Percentiles rank a stretch among this genome's conserved stretches.
Evolutionary conservation across 1,140 invertebrate species (phyloP).

Genomic region (Bacillus rossius): DNA sequence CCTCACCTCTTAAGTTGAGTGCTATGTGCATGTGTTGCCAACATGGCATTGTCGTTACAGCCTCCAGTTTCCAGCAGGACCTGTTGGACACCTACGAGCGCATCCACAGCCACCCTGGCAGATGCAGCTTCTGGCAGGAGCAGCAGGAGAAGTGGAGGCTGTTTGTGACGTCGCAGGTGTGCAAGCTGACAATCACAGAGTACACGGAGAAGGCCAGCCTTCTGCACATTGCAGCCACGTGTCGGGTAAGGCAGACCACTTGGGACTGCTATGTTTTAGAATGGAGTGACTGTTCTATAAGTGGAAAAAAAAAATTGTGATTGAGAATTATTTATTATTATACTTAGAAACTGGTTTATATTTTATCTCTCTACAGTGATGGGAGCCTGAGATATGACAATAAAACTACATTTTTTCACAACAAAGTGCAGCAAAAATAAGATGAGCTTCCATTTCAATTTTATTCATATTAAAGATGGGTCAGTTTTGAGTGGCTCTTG

Average conservation of each 20-base stretch:
- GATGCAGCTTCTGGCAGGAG: conserved; percentile 15
- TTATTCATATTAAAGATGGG: too few relatives aligned
- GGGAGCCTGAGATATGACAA: too few relatives aligned
- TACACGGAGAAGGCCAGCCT: conserved; percentile 18
- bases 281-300: not conserved
- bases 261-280: not conserved
- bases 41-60: conserved; percentile 13
- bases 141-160: conserved; percentile 16
- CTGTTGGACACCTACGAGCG: conserved; percentile 16
- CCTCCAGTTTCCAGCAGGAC: conserved; percentile 18
- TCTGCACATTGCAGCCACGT: conserved; percentile 16
- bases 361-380: not conserved
- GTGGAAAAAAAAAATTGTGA: not conserved
- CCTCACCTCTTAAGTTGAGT: not conserved
- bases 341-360: not conserved
- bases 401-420: too few relatives aligned
- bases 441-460: too few relatives aligned
- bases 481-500: too few relatives aligned
- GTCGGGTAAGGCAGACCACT: conserved; percentile 10
- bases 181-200: conserved; percentile 16
- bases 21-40: too few relatives aligned
- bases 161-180: conserved; percentile 16
- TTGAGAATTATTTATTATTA: not conserved
- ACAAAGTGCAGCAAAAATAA: too few relatives aligned
- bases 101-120: conserved; percentile 7